phyloP scores from a whole-genome alignment of 2,113 vertebrate species.

The Ploceus nigricollis region DNA sequence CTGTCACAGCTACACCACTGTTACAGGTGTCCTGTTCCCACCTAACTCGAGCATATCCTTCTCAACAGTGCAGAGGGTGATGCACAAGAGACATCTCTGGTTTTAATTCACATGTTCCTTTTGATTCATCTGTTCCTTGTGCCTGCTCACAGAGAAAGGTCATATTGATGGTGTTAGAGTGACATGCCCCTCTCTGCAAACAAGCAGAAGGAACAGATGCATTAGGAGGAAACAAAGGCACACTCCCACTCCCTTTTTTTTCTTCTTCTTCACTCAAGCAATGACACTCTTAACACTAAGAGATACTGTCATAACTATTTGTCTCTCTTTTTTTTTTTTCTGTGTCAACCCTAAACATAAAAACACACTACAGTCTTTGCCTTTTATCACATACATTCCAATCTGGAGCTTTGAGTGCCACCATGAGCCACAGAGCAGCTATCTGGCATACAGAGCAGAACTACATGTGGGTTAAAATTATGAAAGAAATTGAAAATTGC shows the following conservation, averaged over 20 bases:
- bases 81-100: neutral
- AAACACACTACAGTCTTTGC: neutral
- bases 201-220: neutral
- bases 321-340: neutral
- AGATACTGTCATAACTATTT: neutral
- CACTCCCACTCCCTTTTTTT: accelerated
- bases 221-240: neutral
- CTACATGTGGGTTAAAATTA: neutral
- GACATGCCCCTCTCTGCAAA: neutral
- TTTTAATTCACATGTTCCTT: neutral
- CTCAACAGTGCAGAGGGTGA: neutral
- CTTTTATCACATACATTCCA: neutral
- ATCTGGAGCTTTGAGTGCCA: neutral
- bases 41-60: accelerated
- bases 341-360: neutral
- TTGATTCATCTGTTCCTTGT: neutral
- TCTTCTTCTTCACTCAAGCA: neutral
- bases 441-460: neutral
- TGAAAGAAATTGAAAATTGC: neutral
- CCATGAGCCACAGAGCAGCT: neutral
- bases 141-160: neutral
- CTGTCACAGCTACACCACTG: neutral
- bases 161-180: neutral
- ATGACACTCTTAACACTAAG: neutral
- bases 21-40: neutral